A percentile compares a stretch with the other conserved stretches of the same genome.
Evolutionary conservation across 1,140 invertebrate species (phyloP).

Genomic region (Brachionus rotundiformis): DNA sequence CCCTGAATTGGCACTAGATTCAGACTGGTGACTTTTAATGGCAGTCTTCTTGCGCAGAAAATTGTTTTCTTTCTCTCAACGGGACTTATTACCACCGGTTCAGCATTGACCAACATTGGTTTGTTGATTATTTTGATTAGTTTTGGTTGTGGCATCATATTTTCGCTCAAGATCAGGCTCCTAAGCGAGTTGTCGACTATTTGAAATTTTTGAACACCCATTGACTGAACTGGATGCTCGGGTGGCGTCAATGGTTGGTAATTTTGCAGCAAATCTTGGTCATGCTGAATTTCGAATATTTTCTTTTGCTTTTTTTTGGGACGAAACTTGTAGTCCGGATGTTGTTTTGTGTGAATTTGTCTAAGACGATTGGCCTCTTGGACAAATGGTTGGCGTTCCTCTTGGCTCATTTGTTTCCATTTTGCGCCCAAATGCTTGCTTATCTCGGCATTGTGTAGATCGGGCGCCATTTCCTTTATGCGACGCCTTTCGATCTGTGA

Average conservation of each 20-base stretch:
- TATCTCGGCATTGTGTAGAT: constrained; percentile 40
- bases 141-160: neutral
- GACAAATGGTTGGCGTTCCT: constrained; percentile 86
- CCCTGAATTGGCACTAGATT: constrained; percentile 34
- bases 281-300: constrained; percentile 8
- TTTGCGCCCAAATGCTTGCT: constrained; percentile 26
- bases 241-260: constrained; percentile 19
- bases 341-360: constrained; percentile 80
- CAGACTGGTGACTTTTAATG: neutral
- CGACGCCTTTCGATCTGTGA: constrained; percentile 53
- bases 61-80: neutral
- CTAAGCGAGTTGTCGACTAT: constrained; percentile 15
- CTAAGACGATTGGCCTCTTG: constrained; percentile 84
- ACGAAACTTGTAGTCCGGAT: constrained; percentile 90
- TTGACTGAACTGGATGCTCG: neutral
- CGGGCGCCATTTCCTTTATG: neutral
- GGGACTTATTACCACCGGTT: no score
- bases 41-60: neutral
- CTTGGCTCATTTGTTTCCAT: constrained; percentile 66
- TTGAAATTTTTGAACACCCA: constrained; percentile 1
- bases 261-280: neutral
- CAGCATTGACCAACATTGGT: neutral
- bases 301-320: constrained; percentile 70
- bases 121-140: constrained; percentile 23
- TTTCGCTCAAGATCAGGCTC: neutral